Percentiles rank a stretch among this genome's conserved stretches.
Evolutionary conservation across 2,113 vertebrate genomes (phyloP).

Genomic region (Clupea harengus): DNA sequence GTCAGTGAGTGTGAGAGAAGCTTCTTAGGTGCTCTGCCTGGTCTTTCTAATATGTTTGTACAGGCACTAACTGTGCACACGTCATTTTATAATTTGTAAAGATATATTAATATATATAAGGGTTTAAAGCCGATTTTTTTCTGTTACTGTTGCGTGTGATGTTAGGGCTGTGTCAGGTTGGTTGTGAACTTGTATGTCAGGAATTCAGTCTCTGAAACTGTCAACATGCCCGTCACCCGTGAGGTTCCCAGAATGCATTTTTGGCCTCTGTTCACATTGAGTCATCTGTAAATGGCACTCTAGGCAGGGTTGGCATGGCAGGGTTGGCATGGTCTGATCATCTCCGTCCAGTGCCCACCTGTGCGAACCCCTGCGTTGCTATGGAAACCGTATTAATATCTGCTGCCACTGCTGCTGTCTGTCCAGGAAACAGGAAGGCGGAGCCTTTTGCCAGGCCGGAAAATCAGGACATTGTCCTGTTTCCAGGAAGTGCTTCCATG

Average conservation of each 20-base stretch:
- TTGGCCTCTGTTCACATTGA: background rate
- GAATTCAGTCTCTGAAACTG: background rate
- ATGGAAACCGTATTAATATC: conserved; percentile 63
- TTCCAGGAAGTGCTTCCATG: conserved; percentile 61
- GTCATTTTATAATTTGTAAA: background rate
- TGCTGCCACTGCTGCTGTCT: conserved; percentile 42
- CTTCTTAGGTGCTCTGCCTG: background rate
- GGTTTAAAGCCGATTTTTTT: too few species aligned
- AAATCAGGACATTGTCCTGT: conserved; percentile 62
- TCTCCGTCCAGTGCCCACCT: background rate
- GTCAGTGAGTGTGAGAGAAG: background rate
- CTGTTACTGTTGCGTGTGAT: too few species aligned
- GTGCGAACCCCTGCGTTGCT: background rate
- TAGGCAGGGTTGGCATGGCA: background rate
- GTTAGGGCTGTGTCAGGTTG: too few species aligned
- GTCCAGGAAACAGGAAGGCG: conserved; percentile 58
- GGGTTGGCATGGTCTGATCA: background rate
- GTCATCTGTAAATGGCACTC: background rate
- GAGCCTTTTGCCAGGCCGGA: conserved; percentile 36
- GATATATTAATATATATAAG: background rate
- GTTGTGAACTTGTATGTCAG: too few species aligned
- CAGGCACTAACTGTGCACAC: background rate
- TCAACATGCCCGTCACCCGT: background rate
- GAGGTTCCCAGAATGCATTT: background rate
- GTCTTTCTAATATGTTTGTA: background rate